Percentiles rank a stretch among this genome's conserved stretches.
phyloP scores from a whole-genome alignment of 2,113 vertebrate species.

The Notothenia rossii region DNA sequence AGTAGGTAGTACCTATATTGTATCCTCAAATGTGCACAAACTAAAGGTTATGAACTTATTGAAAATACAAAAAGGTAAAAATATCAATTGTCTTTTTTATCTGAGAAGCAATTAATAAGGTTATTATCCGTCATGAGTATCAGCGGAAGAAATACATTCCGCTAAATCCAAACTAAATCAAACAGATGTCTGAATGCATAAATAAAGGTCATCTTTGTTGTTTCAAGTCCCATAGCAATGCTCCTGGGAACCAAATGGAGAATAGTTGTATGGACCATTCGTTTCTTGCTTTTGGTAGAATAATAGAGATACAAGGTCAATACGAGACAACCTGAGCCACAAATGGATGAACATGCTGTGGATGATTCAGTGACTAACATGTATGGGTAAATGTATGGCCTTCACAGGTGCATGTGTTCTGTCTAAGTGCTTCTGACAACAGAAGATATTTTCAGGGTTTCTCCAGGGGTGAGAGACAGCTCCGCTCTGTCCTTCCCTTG shows the following conservation, averaged over 20 bases:
- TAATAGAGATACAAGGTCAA: not conserved
- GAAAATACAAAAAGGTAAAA: too few relatives aligned
- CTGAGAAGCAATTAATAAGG: too few relatives aligned
- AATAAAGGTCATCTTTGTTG: too few relatives aligned
- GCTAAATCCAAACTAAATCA: too few relatives aligned
- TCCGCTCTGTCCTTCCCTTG: constrained; percentile 59
- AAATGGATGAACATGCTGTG: not conserved
- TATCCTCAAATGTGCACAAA: too few relatives aligned
- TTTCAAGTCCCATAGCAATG: too few relatives aligned
- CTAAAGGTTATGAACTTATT: too few relatives aligned
- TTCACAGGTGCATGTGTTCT: constrained; percentile 35
- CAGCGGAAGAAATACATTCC: too few relatives aligned
- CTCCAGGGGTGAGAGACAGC: constrained; percentile 60
- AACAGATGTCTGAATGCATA: too few relatives aligned
- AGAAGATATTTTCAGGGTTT: constrained; percentile 51
- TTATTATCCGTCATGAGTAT: too few relatives aligned
- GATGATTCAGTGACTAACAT: not conserved
- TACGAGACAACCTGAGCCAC: not conserved
- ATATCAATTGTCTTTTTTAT: too few relatives aligned
- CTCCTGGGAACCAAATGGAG: not conserved
- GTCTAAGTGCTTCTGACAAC: constrained; percentile 60
- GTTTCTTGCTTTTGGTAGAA: not conserved
- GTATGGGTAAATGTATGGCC: not conserved
- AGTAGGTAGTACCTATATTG: too few relatives aligned
- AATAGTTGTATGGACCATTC: not conserved